phyloP scores from a whole-genome alignment of 2,888 invertebrate species.

The Hydropsyche betteni region DNA sequence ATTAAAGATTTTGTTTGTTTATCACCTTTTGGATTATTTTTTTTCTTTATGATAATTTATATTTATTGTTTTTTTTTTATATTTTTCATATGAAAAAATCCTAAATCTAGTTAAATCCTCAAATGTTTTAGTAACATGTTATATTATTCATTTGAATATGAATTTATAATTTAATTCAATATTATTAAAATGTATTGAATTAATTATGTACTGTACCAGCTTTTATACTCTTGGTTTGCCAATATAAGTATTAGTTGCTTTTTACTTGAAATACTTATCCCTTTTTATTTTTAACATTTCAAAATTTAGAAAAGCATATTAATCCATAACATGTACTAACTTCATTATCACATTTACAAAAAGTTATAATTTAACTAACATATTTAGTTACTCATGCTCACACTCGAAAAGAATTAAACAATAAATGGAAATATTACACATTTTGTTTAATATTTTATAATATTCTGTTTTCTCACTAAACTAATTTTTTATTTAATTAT shows the following conservation, averaged over 20 bases:
- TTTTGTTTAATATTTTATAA: slow-evolving; percentile 54
- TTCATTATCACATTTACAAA: too few species aligned
- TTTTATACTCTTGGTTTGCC: slow-evolving; percentile 28
- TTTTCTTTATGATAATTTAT: slow-evolving; percentile 50
- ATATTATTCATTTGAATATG: too few species aligned
- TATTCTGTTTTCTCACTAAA: slow-evolving; percentile 50
- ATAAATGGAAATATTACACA: too few species aligned
- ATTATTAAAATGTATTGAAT: too few species aligned
- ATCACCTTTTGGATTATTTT: slow-evolving; percentile 56
- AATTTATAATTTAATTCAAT: too few species aligned
- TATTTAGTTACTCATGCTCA: too few species aligned
- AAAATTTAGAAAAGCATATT: too few species aligned
- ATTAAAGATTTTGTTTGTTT: slow-evolving; percentile 50
- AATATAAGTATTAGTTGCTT: slow-evolving; percentile 56
- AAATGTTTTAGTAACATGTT: too few species aligned
- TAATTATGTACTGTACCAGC: background rate
- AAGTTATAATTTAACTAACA: too few species aligned
- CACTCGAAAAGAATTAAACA: too few species aligned
- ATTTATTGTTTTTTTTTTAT: slow-evolving; percentile 40
- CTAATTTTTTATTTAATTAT: slow-evolving; percentile 45
- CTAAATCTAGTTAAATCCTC: too few species aligned
- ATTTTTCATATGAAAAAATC: background rate
- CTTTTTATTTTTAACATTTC: slow-evolving; percentile 53
- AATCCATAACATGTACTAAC: too few species aligned
- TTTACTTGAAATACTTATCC: slow-evolving; percentile 60